Evolutionary conservation across 2,797 vertebrate species (phyloP), one percentile per base, ranked within the genome.

Genomic region (Pogoniulus pusillus): DNA sequence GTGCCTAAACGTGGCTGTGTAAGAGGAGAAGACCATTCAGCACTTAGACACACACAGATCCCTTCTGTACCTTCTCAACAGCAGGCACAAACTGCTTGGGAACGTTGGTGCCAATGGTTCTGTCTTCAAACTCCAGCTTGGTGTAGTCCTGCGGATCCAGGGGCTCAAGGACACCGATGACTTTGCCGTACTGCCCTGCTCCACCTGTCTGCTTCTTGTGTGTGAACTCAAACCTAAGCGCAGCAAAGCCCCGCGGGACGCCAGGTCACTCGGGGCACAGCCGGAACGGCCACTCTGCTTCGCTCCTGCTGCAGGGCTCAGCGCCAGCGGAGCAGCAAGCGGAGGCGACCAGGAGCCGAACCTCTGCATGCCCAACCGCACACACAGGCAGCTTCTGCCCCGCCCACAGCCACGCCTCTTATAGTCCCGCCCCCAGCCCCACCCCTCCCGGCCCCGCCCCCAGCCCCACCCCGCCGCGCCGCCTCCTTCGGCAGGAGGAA

Each of bases 181-280:
- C 99, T 96, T 99, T 99, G 45, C 99, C 99, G 5, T 97, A 99
- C 96, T 99, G 99, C 14, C 99, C 99, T 0, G 99, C 98, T 35
- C 99, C 99, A 0, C 99, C 99, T 0, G 96, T 97, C 96, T 99
- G 99, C 89, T 98, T 99, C 97, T 99, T 99, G 91, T 99, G 99
- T 7, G 98, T 99, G 91, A 98, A 99, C 13, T 99, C 98, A 96
- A 99, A 99, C 91, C 99, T 99, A 65, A 19, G 82, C 34, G 57
- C 51, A 82, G 35, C 7, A 9, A 78, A 58, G 76, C 7, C 4
- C 9, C 81, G 20, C 54, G 75, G 14, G 11, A 22, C 4, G 35
- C 39, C 27, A 14, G 0, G 6, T 82, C 60, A 87, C 34, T 81
- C 8, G 2, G 3, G 9, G 47, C 26, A 30, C 51, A n/a, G n/a